Base-by-base conservation (phyloP, 2,113 vertebrate genomes). In the Pseudopipra pipra region DNA sequence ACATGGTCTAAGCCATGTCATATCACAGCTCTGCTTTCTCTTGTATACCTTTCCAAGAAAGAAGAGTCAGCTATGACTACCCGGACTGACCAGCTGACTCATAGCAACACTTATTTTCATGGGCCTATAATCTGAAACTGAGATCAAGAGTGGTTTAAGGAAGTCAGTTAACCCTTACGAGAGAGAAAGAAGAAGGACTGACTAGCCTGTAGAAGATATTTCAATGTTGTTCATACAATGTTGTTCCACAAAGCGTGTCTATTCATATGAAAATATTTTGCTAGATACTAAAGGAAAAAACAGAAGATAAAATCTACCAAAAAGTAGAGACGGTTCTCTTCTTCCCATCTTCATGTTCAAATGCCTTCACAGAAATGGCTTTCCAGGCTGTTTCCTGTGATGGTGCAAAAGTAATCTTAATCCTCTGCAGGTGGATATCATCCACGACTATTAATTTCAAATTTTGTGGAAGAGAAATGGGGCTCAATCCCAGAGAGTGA, bases 91-190 rank as follows among this genome's bases (percentile, higher is more conserved):
- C 31, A 65, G 17, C 9, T 75, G 30, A 6, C 27, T 19, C 14
- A 7, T 28, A 33, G 8, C 14, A 62, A 7, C 0, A 0, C 4
- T 11, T 43, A 4, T 39, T 78, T 76, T 30, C 31, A 66, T 71
- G 19, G 58, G 6, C 15, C 15, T 30, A 0, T 10, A 46, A 21
- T 13, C 75, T 79, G 33, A 14, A 44, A 6, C 27, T 55, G 47
- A 70, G 12, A 2, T 82, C 18, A 90, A 3, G 8, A 39, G 7
- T 21, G 12, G 13, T 35, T 89, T 71, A 58, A 74, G 46, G 31
- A 58, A 44, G 8, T 28, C 0, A 43, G 14, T 43, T 52, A 37
- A 11, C 27, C n/a, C 70, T 49, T 54, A 5, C 14, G 44, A 82
- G 4, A 14, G 16, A 72, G 35, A 56, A 6, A 1, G 23, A 90